Conservation (phyloP, 2,797 vertebrate species). For the Chloroceryle amazona region DNA sequence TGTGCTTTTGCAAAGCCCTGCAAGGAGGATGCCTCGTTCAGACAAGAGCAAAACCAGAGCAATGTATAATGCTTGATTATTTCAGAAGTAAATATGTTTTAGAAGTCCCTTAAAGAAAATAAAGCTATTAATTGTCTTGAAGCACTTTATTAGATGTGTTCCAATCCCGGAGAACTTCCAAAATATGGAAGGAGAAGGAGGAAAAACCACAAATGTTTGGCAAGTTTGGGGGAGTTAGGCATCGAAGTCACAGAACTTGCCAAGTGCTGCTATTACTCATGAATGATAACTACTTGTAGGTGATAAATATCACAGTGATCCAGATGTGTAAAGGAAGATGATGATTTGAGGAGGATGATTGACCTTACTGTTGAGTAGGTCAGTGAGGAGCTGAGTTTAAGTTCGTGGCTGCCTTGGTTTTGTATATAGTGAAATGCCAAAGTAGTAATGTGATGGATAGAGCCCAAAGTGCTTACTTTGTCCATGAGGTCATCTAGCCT, state of each 20-base stretch:
- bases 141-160: neutral
- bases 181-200: neutral
- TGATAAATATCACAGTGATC: neutral
- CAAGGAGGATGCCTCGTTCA: neutral
- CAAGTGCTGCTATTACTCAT: neutral
- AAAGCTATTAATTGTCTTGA: neutral
- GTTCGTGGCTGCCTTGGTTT: neutral
- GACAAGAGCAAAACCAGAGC: neutral
- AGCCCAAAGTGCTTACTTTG: neutral
- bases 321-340: neutral
- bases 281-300: neutral
- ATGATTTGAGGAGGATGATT: neutral
- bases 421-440: neutral
- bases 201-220: neutral
- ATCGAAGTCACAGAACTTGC: neutral
- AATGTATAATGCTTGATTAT: neutral
- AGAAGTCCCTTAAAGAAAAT: neutral
- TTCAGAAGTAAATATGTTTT: neutral
- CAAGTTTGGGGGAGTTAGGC: neutral
- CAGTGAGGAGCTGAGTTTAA: neutral
- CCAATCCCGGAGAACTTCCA: neutral
- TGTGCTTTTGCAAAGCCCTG: neutral
- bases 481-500: neutral
- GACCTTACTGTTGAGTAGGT: conserved; percentile 46
- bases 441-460: neutral